phyloP scores from a whole-genome alignment of 2,113 vertebrate genomes.

The Cottus gobio region DNA sequence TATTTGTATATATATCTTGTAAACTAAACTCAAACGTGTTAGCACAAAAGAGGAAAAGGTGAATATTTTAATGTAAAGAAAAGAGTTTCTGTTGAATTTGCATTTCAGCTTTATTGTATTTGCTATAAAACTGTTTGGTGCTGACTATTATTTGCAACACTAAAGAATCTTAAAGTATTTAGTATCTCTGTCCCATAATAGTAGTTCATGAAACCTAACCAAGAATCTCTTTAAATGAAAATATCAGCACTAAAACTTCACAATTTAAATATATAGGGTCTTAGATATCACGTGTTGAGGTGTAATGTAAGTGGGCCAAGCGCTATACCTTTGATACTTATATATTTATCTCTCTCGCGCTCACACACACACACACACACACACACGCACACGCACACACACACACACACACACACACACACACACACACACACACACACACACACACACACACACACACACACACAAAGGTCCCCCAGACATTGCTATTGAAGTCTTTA shows the following conservation, averaged over 20 bases:
- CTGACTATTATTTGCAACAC: background rate
- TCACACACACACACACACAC: background rate
- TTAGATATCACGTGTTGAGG: background rate
- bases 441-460: background rate
- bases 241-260: background rate
- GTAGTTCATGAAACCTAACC: background rate
- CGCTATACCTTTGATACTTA: conserved; percentile 8
- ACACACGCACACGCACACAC: background rate
- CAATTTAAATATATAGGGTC: background rate
- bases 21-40: background rate
- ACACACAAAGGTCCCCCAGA: conserved; percentile 34
- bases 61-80: background rate
- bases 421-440: background rate
- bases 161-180: background rate
- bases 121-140: background rate
- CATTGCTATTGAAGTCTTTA: conserved; percentile 71
- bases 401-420: background rate
- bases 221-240: background rate
- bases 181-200: background rate
- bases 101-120: background rate
- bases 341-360: background rate
- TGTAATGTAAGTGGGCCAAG: background rate
- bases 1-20: too few relatives aligned
- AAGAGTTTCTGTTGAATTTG: background rate
- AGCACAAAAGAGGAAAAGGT: background rate